These are phyloP conservation scores for Pseudomyrmex sp. DNA, from an alignment of 1,140 invertebrate genomes.

Conservation along the genomic window DNA sequence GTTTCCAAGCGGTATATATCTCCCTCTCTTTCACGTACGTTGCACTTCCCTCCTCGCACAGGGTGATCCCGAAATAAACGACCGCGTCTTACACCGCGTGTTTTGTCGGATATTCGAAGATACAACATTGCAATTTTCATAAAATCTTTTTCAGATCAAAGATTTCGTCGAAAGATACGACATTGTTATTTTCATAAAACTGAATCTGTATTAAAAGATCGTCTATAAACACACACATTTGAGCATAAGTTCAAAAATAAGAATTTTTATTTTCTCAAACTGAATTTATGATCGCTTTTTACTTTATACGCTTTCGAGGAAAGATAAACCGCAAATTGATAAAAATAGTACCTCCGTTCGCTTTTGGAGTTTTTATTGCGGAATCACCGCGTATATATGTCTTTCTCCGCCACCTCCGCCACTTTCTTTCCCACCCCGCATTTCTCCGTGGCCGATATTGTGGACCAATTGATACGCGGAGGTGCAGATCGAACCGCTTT, in stretches of 20 bases:
- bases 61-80: constrained; percentile 8
- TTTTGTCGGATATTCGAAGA: not conserved
- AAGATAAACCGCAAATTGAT: not conserved
- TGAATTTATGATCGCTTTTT: too few relatives aligned
- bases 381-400: not conserved
- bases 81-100: too few relatives aligned
- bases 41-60: constrained; percentile 33
- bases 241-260: too few relatives aligned
- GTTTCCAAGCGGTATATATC: constrained; percentile 50
- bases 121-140: not conserved
- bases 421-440: constrained; percentile 53
- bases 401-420: constrained; percentile 33
- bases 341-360: too few relatives aligned
- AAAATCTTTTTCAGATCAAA: not conserved
- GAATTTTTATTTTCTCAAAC: too few relatives aligned
- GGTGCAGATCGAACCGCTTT: constrained; percentile 74
- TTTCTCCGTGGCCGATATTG: constrained; percentile 44
- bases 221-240: too few relatives aligned
- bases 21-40: constrained; percentile 53
- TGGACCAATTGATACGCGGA: constrained; percentile 68
- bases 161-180: too few relatives aligned
- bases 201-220: too few relatives aligned
- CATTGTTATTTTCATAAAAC: too few relatives aligned
- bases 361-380: not conserved
- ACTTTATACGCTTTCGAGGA: too few relatives aligned